Evolutionary conservation across 1,140 invertebrate species (phyloP).

Genomic region (Ephestia elutella): DNA sequence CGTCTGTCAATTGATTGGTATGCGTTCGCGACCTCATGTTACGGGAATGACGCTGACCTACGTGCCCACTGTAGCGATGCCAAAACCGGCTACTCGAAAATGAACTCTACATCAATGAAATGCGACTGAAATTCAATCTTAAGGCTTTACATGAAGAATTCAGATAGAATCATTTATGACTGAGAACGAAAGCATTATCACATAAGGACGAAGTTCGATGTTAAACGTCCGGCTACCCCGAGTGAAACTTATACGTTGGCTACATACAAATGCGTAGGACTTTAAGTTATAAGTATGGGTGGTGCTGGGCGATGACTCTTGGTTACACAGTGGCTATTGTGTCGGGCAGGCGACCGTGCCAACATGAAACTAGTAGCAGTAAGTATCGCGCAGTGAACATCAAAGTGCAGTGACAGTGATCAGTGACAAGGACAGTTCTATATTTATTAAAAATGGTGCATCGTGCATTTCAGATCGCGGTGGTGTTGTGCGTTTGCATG

Average conservation of each 20-base stretch:
- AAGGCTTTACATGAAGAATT: constrained; percentile 27
- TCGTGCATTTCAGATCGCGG: constrained; percentile 56
- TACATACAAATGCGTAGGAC: constrained; percentile 56
- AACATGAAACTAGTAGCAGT: constrained; percentile 48
- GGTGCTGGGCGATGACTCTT: constrained; percentile 26
- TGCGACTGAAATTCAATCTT: constrained; percentile 24
- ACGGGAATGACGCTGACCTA: constrained; percentile 63
- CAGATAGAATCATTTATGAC: constrained; percentile 41
- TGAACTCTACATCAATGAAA: constrained; percentile 19
- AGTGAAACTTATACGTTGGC: constrained; percentile 56
- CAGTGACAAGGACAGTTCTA: constrained; percentile 17
- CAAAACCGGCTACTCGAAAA: constrained; percentile 12
- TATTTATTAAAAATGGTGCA: constrained; percentile 23
- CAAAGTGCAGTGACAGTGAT: constrained; percentile 27
- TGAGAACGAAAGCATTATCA: constrained; percentile 46
- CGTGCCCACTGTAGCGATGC: constrained; percentile 29
- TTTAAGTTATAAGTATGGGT: constrained; percentile 70
- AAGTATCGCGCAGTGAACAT: constrained; percentile 39
- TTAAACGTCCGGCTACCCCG: constrained; percentile 43
- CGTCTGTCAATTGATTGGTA: constrained; percentile 55
- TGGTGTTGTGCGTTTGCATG: constrained; percentile 46
- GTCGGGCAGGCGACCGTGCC: constrained; percentile 45
- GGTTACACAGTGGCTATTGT: constrained; percentile 40
- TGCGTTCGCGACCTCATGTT: constrained; percentile 47
- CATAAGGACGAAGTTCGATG: constrained; percentile 33